These are phyloP conservation scores for Saturnia pavonia DNA, from an alignment of 2,888 invertebrate species.

Conservation along the genomic window DNA sequence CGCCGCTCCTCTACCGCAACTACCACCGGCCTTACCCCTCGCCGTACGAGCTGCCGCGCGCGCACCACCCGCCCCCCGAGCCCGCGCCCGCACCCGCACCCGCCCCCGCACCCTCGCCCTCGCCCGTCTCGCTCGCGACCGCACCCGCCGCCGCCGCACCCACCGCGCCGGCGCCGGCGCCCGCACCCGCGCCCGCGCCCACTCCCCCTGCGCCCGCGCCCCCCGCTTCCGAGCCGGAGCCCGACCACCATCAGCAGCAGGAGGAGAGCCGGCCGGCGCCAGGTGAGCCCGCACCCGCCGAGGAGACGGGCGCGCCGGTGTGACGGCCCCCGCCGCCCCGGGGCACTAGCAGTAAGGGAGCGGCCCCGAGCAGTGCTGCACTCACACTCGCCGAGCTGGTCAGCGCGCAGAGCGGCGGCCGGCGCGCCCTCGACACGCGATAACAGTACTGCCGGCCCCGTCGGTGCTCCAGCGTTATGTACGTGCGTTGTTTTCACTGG, in stretches of 20 bases:
- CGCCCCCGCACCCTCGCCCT: constrained; percentile 31
- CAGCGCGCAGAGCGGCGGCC: not conserved
- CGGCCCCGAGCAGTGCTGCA: no score
- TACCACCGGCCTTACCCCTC: constrained; percentile 61
- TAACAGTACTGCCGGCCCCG: not conserved
- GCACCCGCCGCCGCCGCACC: constrained; percentile 30
- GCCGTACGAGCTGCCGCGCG: constrained; percentile 41
- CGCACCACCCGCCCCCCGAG: constrained; percentile 44
- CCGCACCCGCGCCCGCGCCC: constrained; percentile 20
- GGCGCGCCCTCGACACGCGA: not conserved
- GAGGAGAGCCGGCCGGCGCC: constrained; percentile 22
- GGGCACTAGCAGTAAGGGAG: constrained; percentile 9
- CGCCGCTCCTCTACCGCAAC: constrained; percentile 61
- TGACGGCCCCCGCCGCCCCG: constrained; percentile 8
- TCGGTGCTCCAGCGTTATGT: not conserved
- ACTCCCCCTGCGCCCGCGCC: constrained; percentile 32
- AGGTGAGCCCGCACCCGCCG: constrained; percentile 30
- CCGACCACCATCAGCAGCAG: constrained; percentile 16
- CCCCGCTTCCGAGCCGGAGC: constrained; percentile 22
- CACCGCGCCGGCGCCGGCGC: constrained; percentile 35
- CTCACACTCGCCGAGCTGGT: no score
- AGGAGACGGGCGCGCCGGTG: constrained; percentile 35
- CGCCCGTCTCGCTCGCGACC: constrained; percentile 35
- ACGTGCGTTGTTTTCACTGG: constrained; percentile 8
- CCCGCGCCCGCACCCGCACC: constrained; percentile 25